A percentile compares a stretch with the other conserved stretches of the same genome.
Evolutionary conservation across 2,797 vertebrate species (phyloP).

Genomic region (Tadarida brasiliensis): DNA sequence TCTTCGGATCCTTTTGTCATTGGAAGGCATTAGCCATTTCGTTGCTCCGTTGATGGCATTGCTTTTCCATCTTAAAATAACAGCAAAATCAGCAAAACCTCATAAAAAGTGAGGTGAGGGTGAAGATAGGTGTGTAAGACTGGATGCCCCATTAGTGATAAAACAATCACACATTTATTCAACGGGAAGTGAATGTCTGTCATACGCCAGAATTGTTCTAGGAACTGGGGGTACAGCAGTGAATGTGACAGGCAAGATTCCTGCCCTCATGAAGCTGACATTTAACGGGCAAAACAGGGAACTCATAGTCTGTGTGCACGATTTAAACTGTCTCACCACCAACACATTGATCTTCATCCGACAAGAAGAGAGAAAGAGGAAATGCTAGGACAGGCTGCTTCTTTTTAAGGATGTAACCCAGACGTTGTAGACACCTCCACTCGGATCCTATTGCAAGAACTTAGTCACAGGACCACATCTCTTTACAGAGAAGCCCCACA

Average conservation of each 20-base stretch:
- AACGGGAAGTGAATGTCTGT: neutral
- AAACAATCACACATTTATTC: neutral
- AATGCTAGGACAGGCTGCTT: neutral
- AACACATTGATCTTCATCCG: neutral
- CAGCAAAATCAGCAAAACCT: neutral
- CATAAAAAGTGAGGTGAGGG: neutral
- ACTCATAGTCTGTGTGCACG: neutral
- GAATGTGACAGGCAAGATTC: neutral
- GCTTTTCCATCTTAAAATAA: slow-evolving; percentile 31
- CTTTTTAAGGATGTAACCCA: neutral
- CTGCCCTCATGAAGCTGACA: neutral
- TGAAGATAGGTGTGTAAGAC: neutral
- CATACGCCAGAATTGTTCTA: neutral
- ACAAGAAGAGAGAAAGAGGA: neutral
- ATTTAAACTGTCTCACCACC: neutral
- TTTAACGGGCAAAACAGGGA: neutral
- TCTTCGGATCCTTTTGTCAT: neutral
- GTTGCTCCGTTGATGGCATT: neutral
- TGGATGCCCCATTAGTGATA: neutral
- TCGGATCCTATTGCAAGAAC: neutral
- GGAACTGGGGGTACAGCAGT: neutral
- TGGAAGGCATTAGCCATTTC: neutral
- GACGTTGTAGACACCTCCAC: neutral
- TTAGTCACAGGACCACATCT: neutral
- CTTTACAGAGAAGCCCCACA: neutral